Evolutionary conservation across 2,888 invertebrate species (phyloP).

Genomic region (Limnephilus auricula): DNA sequence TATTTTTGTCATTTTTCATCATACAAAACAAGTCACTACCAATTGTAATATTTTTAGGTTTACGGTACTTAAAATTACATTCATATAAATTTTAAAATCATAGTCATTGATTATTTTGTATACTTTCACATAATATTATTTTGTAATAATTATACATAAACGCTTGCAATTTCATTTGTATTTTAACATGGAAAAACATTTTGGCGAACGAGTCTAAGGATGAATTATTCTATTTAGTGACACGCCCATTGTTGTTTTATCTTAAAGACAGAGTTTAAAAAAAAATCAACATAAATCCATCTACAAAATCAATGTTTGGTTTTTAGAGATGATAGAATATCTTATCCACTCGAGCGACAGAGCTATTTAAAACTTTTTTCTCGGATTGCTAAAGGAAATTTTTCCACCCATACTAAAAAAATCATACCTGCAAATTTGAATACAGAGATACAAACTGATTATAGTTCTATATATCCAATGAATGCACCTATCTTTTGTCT

Average conservation of each 20-base stretch:
- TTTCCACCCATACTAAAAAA: too few species aligned
- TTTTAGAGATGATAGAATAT: neutral
- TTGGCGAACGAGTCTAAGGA: neutral
- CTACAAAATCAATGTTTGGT: neutral
- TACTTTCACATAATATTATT: neutral
- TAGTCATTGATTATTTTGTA: neutral
- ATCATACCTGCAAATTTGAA: too few species aligned
- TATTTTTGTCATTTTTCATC: neutral
- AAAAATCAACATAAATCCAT: neutral
- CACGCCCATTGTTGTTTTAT: neutral
- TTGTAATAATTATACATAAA: neutral
- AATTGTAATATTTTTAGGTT: neutral
- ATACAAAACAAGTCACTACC: neutral
- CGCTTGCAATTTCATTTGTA: neutral
- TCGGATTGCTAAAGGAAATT: too few species aligned
- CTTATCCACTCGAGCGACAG: neutral
- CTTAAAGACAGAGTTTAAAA: neutral
- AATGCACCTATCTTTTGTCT: too few species aligned
- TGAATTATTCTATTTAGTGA: neutral
- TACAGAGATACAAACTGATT: too few species aligned
- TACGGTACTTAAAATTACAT: neutral
- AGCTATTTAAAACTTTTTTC: too few species aligned
- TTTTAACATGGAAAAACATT: neutral
- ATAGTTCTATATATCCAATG: too few species aligned
- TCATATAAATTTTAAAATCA: neutral